Evolutionary conservation across 2,888 invertebrate genomes (phyloP).

Genomic region (Didymodactylos carnosus): DNA sequence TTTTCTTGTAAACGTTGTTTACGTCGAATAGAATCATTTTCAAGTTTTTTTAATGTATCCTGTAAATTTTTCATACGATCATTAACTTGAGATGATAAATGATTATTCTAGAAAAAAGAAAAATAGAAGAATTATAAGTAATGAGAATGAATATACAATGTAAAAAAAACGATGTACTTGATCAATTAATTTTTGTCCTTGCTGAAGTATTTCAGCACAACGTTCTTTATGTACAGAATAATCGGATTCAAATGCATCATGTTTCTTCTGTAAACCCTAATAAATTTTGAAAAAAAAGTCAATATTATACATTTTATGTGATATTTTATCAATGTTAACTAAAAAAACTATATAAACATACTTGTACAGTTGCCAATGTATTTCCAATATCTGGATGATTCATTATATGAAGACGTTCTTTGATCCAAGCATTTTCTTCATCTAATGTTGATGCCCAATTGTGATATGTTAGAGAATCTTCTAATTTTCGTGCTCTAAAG

Average conservation of each 20-base stretch:
- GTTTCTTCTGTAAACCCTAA: constrained; percentile 93
- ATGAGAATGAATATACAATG: too few species aligned
- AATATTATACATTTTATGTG: too few species aligned
- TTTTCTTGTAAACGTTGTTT: constrained; percentile 82
- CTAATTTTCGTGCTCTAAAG: constrained; percentile 2
- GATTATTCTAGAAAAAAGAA: constrained; percentile 47
- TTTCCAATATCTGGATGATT: constrained; percentile 89
- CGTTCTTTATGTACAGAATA: constrained; percentile 73
- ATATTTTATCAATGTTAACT: too few species aligned
- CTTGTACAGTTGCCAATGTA: constrained; percentile 65
- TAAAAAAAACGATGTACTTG: too few species aligned
- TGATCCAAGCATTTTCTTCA: constrained; percentile 97
- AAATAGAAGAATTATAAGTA: too few species aligned
- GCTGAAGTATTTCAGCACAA: constrained; percentile 64
- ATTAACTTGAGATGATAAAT: constrained; percentile 70
- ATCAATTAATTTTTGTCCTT: constrained; percentile 58
- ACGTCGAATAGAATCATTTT: constrained; percentile 61
- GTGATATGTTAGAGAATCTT: constrained; percentile 48
- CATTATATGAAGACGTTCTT: constrained; percentile 71
- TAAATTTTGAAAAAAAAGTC: too few species aligned
- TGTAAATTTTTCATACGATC: constrained; percentile 60
- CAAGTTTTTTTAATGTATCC: constrained; percentile 51
- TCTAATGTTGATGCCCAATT: constrained; percentile 92
- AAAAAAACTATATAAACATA: too few species aligned
- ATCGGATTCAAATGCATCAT: constrained; percentile 95